A percentile compares a stretch with the other conserved stretches of the same genome.
Evolutionary conservation across 2,113 vertebrate genomes (phyloP).

Genomic region (Cavia aperea): DNA sequence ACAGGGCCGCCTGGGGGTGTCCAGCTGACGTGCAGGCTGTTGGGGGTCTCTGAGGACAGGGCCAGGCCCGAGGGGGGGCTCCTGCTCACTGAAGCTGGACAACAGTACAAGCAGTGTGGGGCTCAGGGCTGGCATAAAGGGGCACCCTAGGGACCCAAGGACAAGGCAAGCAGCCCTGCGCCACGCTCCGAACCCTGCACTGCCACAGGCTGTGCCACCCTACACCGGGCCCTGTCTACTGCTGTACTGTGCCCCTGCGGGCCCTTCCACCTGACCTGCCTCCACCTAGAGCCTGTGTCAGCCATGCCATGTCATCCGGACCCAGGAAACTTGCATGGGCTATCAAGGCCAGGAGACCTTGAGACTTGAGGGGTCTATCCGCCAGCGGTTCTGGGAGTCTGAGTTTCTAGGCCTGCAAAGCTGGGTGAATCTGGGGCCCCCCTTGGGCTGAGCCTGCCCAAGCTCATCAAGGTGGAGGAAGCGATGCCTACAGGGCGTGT

Average conservation of each 20-base stretch:
- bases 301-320: background rate
- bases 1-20: slow-evolving; percentile 80
- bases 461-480: background rate
- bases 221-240: background rate
- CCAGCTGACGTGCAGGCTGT: slow-evolving; percentile 85
- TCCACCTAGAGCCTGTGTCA: background rate
- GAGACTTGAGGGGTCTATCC: background rate
- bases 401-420: too few species aligned
- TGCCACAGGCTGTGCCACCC: too few species aligned
- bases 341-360: background rate
- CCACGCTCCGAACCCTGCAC: background rate
- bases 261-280: too few species aligned
- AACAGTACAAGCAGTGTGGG: background rate
- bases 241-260: background rate
- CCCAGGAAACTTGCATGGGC: background rate
- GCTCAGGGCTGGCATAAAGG: background rate
- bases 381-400: background rate
- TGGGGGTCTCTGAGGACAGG: slow-evolving; percentile 81
- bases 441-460: background rate
- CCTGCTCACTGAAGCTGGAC: slow-evolving; percentile 73
- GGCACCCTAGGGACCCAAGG: background rate
- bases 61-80: slow-evolving; percentile 82
- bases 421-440: background rate
- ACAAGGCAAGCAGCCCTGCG: background rate
- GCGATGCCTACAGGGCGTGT: slow-evolving; percentile 86